Percentiles rank a stretch among this genome's conserved stretches.
Conservation (phyloP, 2,113 vertebrate genomes). For the Petrocephalus zakoni region DNA sequence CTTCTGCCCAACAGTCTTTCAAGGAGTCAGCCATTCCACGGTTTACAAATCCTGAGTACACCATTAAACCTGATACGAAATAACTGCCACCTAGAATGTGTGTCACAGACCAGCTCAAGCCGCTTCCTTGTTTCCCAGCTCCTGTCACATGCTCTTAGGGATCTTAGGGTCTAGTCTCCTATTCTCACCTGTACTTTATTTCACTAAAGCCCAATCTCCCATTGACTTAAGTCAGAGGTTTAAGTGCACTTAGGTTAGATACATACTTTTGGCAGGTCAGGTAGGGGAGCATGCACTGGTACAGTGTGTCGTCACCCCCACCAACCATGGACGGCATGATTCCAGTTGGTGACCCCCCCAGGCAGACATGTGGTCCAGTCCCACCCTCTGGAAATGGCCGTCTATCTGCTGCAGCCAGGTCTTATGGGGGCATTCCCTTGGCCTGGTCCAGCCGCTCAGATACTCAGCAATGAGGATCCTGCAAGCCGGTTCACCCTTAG, state of each 20-base stretch:
- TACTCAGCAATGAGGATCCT: background rate
- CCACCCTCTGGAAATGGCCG: background rate
- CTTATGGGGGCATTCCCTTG: background rate
- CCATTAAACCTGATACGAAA: background rate
- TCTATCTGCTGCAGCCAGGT: background rate
- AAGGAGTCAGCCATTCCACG: background rate
- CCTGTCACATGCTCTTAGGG: background rate
- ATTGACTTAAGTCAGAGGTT: background rate
- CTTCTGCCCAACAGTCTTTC: background rate
- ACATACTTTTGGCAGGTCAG: background rate
- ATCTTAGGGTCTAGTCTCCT: background rate
- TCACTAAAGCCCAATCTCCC: background rate
- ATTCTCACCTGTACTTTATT: background rate
- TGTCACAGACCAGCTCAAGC: background rate
- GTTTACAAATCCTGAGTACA: background rate
- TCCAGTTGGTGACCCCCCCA: background rate
- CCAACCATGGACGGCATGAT: too few species aligned
- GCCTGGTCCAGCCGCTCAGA: background rate
- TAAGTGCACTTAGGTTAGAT: background rate
- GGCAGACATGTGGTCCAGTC: background rate
- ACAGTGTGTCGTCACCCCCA: background rate
- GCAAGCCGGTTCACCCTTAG: background rate
- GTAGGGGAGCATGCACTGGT: background rate
- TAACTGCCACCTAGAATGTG: background rate
- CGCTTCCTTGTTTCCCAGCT: background rate